Evolutionary conservation across 2,888 invertebrate species (phyloP).

Genomic region (Syrista parreyssii): DNA sequence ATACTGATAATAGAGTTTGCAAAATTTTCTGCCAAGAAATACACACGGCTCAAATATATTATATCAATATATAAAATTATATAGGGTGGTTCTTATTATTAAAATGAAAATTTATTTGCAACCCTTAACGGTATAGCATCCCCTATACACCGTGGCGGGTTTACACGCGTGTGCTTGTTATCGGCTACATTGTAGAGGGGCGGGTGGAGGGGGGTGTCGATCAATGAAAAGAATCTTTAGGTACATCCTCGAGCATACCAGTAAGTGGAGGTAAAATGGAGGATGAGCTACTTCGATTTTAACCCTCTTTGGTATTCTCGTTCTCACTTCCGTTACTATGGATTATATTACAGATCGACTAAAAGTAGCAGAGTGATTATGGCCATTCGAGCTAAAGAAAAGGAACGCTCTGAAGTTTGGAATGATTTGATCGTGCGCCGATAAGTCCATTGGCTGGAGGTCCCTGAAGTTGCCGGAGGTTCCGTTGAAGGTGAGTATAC

Average conservation of each 20-base stretch:
- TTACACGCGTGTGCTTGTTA: too few relatives aligned
- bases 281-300: neutral
- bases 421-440: conserved; percentile 54
- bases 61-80: too few relatives aligned
- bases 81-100: neutral
- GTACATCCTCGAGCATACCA: neutral
- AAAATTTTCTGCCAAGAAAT: too few relatives aligned
- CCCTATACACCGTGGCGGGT: too few relatives aligned
- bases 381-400: conserved; percentile 40
- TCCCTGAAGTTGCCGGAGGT: neutral
- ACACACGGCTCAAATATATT: too few relatives aligned
- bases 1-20: neutral
- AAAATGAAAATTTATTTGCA: neutral
- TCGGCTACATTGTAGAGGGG: too few relatives aligned
- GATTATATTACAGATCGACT: too few relatives aligned
- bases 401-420: conserved; percentile 33
- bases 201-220: too few relatives aligned
- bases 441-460: conserved; percentile 32
- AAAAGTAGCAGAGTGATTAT: conserved; percentile 34
- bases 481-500: conserved; percentile 1
- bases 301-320: too few relatives aligned
- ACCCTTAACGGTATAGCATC: too few relatives aligned
- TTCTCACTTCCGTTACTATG: too few relatives aligned
- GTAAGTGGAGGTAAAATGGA: neutral
- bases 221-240: too few relatives aligned